These are phyloP conservation scores for Ciconia nigra DNA, from an alignment of 2,797 vertebrate genomes.

Conservation along the genomic window DNA sequence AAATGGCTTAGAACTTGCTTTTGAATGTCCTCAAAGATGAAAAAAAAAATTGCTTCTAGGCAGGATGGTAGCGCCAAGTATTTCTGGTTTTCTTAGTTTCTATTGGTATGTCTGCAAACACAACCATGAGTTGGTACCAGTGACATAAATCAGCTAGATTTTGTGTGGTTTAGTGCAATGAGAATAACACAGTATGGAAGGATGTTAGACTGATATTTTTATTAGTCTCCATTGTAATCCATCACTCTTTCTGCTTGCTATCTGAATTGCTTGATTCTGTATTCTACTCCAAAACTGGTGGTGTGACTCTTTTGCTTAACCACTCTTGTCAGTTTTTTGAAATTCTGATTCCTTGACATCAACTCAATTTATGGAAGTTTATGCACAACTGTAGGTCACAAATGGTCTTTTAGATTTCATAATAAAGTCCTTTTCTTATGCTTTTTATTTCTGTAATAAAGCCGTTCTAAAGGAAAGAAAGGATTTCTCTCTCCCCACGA, in stretches of 20 bases:
- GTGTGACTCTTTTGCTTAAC: not conserved
- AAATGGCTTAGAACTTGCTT: not conserved
- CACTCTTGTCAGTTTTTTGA: not conserved
- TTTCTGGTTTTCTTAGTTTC: not conserved
- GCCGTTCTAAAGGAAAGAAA: not conserved
- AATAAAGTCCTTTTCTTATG: not conserved
- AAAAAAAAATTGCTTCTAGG: not conserved
- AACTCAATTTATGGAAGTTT: not conserved
- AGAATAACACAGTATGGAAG: not conserved
- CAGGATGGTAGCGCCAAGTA: not conserved
- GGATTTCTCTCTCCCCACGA: not conserved
- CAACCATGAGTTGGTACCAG: not conserved
- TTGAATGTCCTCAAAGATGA: not conserved
- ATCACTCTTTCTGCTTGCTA: not conserved
- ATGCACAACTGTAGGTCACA: not conserved
- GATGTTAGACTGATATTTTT: not conserved
- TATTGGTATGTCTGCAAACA: not conserved
- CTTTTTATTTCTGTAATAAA: not conserved
- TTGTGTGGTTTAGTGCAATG: not conserved
- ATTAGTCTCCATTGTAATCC: not conserved
- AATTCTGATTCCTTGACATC: not conserved
- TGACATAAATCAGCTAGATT: not conserved
- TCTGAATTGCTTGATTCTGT: no score
- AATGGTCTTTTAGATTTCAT: not conserved
- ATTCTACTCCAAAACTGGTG: not conserved